These are phyloP conservation scores for Myrmecophaga tridactyla DNA, from an alignment of 2,113 vertebrate species.

Conservation along the genomic window DNA sequence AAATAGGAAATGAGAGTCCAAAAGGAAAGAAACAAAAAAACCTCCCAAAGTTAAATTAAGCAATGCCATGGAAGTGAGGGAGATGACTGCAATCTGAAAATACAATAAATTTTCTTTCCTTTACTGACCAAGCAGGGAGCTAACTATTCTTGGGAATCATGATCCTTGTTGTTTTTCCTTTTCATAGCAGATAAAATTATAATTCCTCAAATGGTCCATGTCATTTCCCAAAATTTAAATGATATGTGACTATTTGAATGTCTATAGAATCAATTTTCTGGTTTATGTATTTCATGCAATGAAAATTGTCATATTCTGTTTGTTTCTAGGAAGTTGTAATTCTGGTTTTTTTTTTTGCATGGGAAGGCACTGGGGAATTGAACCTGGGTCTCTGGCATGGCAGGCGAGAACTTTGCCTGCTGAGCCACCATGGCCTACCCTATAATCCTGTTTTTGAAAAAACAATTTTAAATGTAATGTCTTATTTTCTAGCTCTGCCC, in stretches of 20 bases:
- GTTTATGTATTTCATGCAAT: slow-evolving; percentile 8
- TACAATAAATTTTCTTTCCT: neutral
- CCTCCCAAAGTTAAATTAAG: neutral
- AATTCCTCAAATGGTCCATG: neutral
- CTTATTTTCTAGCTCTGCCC: slow-evolving; percentile 22
- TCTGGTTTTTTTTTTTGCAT: too few species aligned
- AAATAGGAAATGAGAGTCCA: neutral
- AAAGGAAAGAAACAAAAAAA: neutral
- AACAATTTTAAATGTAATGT: neutral
- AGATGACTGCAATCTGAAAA: neutral
- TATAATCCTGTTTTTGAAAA: slow-evolving; percentile 11
- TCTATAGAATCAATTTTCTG: neutral
- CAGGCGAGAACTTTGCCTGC: too few species aligned
- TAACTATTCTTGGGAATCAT: neutral
- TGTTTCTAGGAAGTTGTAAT: neutral
- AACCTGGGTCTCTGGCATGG: too few species aligned
- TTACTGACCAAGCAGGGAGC: neutral
- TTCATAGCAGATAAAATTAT: neutral
- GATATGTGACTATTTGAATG: neutral
- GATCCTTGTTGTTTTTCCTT: neutral
- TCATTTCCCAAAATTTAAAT: slow-evolving; percentile 10
- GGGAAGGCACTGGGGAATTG: too few species aligned
- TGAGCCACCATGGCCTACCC: too few species aligned
- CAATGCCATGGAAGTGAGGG: neutral
- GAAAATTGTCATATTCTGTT: neutral